These are phyloP conservation scores for Arvicanthis niloticus DNA, from an alignment of 2,113 vertebrate species.

Conservation along the genomic window DNA sequence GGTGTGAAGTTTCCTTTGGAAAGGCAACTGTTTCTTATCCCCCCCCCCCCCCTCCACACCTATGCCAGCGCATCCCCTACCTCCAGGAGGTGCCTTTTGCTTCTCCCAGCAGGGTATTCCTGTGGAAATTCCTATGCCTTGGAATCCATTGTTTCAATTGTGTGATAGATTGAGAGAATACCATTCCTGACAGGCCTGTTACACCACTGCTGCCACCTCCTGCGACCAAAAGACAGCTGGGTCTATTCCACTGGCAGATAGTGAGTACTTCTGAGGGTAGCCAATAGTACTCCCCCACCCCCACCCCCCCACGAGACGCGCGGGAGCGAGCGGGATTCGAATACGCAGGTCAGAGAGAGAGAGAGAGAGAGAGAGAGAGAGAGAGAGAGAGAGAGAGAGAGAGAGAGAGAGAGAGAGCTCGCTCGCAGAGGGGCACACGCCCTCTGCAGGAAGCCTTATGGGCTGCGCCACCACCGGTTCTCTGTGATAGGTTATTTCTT, in stretches of 20 bases:
- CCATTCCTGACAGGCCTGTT: background rate
- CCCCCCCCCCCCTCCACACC: background rate
- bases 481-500: too few species aligned
- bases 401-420: too few species aligned
- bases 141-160: background rate
- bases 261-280: slow-evolving; percentile 20
- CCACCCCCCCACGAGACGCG: too few species aligned
- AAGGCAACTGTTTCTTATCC: background rate
- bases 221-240: background rate
- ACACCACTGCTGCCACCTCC: background rate
- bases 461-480: too few species aligned
- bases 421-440: too few species aligned
- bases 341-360: too few species aligned
- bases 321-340: too few species aligned
- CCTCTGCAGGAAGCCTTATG: too few species aligned
- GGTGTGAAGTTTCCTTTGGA: background rate
- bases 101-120: background rate
- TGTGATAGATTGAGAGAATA: background rate
- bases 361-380: too few species aligned
- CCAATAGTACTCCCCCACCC: too few species aligned
- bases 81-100: background rate
- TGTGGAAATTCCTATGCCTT: background rate
- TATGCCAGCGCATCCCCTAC: background rate
- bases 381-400: too few species aligned
- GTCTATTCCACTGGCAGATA: background rate